Conservation (phyloP, 1,140 invertebrate genomes). For the Drosophila funebris region DNA sequence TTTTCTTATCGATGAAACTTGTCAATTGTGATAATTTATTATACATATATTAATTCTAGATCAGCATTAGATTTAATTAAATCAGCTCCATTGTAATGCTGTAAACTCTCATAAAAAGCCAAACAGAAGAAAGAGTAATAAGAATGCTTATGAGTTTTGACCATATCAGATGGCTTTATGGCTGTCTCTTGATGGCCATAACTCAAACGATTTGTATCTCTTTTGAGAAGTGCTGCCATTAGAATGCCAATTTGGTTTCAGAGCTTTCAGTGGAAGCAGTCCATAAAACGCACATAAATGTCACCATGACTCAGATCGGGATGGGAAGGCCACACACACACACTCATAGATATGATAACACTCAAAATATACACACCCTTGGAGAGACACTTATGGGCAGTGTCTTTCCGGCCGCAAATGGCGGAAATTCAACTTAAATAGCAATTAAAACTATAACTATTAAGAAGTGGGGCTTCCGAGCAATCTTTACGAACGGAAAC, state of each 20-base stretch:
- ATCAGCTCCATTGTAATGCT: slow-evolving; percentile 35
- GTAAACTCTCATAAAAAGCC: slow-evolving; percentile 56
- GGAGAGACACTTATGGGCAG: slow-evolving; percentile 18
- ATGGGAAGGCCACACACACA: slow-evolving; percentile 44
- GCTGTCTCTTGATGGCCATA: slow-evolving; percentile 55
- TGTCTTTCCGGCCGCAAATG: slow-evolving; percentile 59
- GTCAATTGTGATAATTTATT: too few relatives aligned
- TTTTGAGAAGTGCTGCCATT: slow-evolving; percentile 77
- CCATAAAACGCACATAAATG: slow-evolving; percentile 76
- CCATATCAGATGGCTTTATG: slow-evolving; percentile 69
- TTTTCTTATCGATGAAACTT: too few relatives aligned
- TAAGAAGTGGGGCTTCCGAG: slow-evolving; percentile 36
- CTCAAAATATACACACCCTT: slow-evolving; percentile 15
- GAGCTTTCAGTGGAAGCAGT: slow-evolving; percentile 71
- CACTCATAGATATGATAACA: slow-evolving; percentile 6
- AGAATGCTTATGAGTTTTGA: slow-evolving; percentile 69
- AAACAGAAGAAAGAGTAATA: slow-evolving; percentile 11
- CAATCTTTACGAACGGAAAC: slow-evolving; percentile 57
- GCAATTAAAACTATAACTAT: slow-evolving; percentile 80
- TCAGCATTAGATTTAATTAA: not conserved
- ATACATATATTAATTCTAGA: too few relatives aligned
- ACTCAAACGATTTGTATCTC: slow-evolving; percentile 72
- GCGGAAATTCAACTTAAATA: slow-evolving; percentile 75
- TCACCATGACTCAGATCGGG: slow-evolving; percentile 67
- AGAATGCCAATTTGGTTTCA: slow-evolving; percentile 79